phyloP scores from a whole-genome alignment of 1,140 invertebrate genomes.

The Anastatus disparis region DNA sequence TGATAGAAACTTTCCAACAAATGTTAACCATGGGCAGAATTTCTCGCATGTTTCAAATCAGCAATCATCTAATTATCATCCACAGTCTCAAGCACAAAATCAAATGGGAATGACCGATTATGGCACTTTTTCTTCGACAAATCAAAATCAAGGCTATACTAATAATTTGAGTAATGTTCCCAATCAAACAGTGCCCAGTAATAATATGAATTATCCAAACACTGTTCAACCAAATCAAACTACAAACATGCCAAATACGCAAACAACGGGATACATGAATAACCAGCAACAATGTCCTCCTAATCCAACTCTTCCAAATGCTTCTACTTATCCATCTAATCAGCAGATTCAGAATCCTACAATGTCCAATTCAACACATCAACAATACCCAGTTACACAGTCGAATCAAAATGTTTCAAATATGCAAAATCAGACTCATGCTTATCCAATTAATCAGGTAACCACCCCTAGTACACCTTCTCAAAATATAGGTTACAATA shows the following conservation, averaged over 20 bases:
- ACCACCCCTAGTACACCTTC: conserved; percentile 11
- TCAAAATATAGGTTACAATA: conserved; percentile 40
- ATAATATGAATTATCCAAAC: conserved; percentile 46
- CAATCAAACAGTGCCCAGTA: conserved; percentile 51
- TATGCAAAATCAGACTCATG: conserved; percentile 41
- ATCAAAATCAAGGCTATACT: conserved; percentile 54
- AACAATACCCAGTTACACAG: conserved; percentile 43
- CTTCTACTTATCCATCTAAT: conserved; percentile 45
- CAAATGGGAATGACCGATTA: conserved; percentile 56
- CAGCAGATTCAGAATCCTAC: conserved; percentile 50
- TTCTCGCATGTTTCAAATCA: conserved; percentile 52
- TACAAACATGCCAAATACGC: conserved; percentile 11
- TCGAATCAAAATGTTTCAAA: conserved; percentile 36
- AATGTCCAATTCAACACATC: conserved; percentile 37
- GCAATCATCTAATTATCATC: conserved; percentile 46
- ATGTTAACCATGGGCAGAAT: conserved; percentile 54
- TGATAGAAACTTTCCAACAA: conserved; percentile 52
- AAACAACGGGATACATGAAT: not conserved
- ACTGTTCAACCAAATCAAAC: conserved; percentile 43
- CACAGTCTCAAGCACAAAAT: conserved; percentile 50
- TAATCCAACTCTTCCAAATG: conserved; percentile 38
- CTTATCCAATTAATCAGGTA: conserved; percentile 42
- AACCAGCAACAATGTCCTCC: conserved; percentile 45
- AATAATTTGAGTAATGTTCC: conserved; percentile 45
- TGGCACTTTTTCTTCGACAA: conserved; percentile 49